Percentiles rank a stretch among this genome's conserved stretches.
Evolutionary conservation across 2,888 invertebrate genomes (phyloP).

Genomic region (Lamellibrachia columna): DNA sequence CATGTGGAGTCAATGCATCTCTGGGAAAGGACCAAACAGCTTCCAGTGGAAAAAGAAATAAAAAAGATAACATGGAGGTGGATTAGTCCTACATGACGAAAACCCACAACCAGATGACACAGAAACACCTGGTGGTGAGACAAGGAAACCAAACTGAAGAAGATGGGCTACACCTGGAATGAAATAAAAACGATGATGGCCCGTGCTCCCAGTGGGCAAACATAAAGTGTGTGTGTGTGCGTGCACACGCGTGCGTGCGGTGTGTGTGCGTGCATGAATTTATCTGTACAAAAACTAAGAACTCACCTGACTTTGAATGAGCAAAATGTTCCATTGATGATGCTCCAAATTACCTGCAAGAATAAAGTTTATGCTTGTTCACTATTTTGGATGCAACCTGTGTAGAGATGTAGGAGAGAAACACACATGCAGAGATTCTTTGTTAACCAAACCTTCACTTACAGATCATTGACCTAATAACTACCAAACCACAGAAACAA

Average conservation of each 20-base stretch:
- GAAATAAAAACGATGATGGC: too few relatives aligned
- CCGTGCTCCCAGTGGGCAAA: too few relatives aligned
- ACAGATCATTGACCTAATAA: background rate
- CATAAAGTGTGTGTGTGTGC: background rate
- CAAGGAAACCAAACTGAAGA: too few relatives aligned
- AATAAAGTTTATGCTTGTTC: conserved; percentile 25
- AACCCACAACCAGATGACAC: too few relatives aligned
- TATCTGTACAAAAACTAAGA: background rate
- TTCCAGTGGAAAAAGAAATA: too few relatives aligned
- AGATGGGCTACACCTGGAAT: too few relatives aligned
- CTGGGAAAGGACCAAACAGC: too few relatives aligned
- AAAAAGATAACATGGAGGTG: background rate
- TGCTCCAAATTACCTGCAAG: conserved; percentile 92
- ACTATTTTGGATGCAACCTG: background rate
- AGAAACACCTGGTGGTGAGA: too few relatives aligned
- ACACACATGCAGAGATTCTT: background rate
- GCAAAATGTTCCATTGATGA: conserved; percentile 96
- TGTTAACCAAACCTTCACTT: background rate
- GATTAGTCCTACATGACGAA: too few relatives aligned
- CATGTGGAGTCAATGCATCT: too few relatives aligned
- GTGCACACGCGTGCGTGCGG: background rate
- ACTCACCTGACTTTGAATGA: conserved; percentile 96
- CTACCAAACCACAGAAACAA: conserved; percentile 43
- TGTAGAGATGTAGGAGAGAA: background rate
- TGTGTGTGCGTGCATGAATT: background rate